phyloP scores from a whole-genome alignment of 2,113 vertebrate species.

The Puffinus mauretanicus region DNA sequence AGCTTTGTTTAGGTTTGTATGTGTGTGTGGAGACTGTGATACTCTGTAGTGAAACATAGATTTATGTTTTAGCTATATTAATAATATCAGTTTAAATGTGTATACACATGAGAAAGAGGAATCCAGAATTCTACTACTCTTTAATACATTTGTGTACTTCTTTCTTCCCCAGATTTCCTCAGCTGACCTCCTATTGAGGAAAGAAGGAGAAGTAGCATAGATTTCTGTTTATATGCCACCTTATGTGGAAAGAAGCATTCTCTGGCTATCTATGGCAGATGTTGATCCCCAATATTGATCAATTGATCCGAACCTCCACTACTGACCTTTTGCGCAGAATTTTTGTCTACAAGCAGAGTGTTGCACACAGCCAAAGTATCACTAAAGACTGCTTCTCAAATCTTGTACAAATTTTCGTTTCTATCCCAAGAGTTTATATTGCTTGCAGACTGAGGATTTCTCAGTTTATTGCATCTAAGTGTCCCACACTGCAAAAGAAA shows the following conservation, averaged over 20 bases:
- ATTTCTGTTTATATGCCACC: not conserved
- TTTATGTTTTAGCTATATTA: not conserved
- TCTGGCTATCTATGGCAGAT: not conserved
- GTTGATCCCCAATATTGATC: not conserved
- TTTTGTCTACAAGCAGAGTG: not conserved
- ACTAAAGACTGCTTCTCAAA: not conserved
- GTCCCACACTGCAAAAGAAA: not conserved
- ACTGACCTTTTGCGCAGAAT: not conserved
- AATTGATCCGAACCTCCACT: not conserved
- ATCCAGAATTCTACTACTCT: not conserved
- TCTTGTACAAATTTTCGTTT: not conserved
- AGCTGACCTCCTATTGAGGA: not conserved
- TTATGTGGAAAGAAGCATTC: not conserved
- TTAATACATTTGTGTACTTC: not conserved
- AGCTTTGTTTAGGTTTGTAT: not conserved
- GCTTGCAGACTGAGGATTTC: not conserved
- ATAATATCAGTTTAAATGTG: not conserved
- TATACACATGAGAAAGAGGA: not conserved
- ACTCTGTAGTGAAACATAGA: not conserved
- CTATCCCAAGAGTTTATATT: not conserved
- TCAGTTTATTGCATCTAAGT: not conserved
- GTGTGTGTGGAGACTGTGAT: not conserved
- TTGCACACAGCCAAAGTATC: not conserved
- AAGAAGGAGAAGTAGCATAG: not conserved
- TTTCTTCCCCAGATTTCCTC: not conserved